Base-by-base conservation (phyloP, 2,797 vertebrate genomes). In the Sebastes minor region DNA sequence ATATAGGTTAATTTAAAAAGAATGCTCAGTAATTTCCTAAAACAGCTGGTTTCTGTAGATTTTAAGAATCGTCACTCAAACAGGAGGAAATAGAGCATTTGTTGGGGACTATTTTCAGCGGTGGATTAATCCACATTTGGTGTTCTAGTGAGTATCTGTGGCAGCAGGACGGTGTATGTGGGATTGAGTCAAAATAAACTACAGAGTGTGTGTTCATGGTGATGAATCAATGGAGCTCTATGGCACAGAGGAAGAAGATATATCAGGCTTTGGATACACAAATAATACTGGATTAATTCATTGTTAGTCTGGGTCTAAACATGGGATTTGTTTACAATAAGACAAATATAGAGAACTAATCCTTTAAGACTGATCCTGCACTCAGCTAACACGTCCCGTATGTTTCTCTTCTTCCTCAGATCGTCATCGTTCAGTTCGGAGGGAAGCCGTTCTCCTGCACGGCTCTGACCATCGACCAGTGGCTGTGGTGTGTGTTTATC, bases 401-500 rank as follows among this genome's bases (percentile, higher is more conserved):
- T 60, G 22, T 52, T 49, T 38, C 14, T 35, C 28, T 7, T 35
- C 57, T 53, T 71, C 56, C 71, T 25, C 89, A 99, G 98, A 96
- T 99, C 76, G 8, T 99, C 91, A 99, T 99, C 1, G 97, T 99
- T 83, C 98, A 99, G 88, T 96, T 98, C 2, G 98, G 98, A 70
- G 98, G 98, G 38, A 99, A 98, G 82, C 98, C 98, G 0, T 99
- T 99, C 95, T 99, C 97, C 69, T 99, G 98, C 88, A 97, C 97
- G 0, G 96, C 95, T 4, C 96, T 99, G 89, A 97, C 94, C 75
- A 92, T 99, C 71, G 96, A 97, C 92, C 98, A 99, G 90, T 99
- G 98, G 98, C 92, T 99, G 86, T 99, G 98, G 98, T 99, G 98
- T 62, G 87, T 99, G 60, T 99, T 99, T 93, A 98, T 99, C 0